Evolutionary conservation across 1,140 invertebrate species (phyloP), one percentile per base, ranked within the genome.

Genomic region (Drosophila rhopaloa): DNA sequence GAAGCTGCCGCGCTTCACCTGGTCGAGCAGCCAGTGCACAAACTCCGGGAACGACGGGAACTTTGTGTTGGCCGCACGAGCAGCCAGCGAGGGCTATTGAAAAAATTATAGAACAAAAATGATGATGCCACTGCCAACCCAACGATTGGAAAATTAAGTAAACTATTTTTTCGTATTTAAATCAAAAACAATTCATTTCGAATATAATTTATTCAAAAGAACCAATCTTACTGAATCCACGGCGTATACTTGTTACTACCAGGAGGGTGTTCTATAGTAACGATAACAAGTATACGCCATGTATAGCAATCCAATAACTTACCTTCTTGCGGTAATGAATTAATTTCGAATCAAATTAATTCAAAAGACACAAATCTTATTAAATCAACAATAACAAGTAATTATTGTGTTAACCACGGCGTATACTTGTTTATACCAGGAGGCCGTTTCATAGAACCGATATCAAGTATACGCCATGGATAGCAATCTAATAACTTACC

Each of bases 11-110:
- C 38, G 93, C 92, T 91, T 93, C 93, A 92, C 79, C 55, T 96
- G 95, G 84, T 96, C 96, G 29, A 97, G 76, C 4, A 97, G 93
- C 93, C 96, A 97, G 54, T 94, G 93, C 0, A 96, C 95, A 70
- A 97, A 97, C 92, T 97, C 96, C 37, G 95, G 94, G 78, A 97
- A 97, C 5, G 95, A 94, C 0, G 96, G 96, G 90, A 96, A 96
- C 66, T 94, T 94, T 6, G 95, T 94, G 47, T 79, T 80, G 35
- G 71, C 76, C 13, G 77, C 67, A 19, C 88, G 56, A 29, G 70
- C 58, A 8, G 68, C 57, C 41, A 88, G 50, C 1, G 75, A 59
- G 0, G 84, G 79, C 84, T 86, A 11, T 19, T 13, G 4, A 10
- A 7, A 1, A 24, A 11, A 37, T 43, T 14, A 27, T 27, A 2